Conservation (phyloP, 2,888 invertebrate genomes). For the Spicauda simplicius region DNA sequence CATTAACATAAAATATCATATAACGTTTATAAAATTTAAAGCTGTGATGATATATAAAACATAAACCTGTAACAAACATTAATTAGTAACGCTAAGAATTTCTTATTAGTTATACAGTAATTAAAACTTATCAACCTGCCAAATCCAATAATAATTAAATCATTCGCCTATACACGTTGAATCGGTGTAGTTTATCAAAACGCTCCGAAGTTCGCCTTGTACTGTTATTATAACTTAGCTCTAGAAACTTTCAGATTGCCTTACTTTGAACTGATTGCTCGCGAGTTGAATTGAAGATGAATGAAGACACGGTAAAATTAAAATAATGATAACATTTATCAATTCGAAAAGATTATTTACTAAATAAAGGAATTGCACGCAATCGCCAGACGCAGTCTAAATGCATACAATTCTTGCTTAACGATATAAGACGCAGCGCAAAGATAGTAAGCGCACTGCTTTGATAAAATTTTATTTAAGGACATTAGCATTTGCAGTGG, state of each 20-base stretch:
- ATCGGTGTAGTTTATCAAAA: slow-evolving; percentile 44
- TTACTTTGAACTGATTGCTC: slow-evolving; percentile 38
- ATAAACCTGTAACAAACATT: neutral
- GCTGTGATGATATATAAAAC: neutral
- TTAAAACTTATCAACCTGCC: slow-evolving; percentile 48
- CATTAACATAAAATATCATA: slow-evolving; percentile 5
- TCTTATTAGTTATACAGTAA: slow-evolving; percentile 36
- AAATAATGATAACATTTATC: neutral
- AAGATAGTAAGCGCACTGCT: slow-evolving; percentile 57
- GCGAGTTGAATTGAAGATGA: neutral
- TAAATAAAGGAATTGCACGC: slow-evolving; percentile 28
- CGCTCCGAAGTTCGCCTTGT: slow-evolving; percentile 45
- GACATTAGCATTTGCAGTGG: slow-evolving; percentile 68
- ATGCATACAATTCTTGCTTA: slow-evolving; percentile 52
- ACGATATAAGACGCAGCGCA: slow-evolving; percentile 53
- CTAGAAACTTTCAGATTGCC: slow-evolving; percentile 51
- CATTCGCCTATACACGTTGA: slow-evolving; percentile 50
- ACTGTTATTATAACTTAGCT: slow-evolving; percentile 59
- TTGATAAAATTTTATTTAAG: slow-evolving; percentile 74
- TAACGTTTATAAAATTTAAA: neutral
- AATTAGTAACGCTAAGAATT: too few relatives aligned
- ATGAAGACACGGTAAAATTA: neutral
- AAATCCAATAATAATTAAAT: slow-evolving; percentile 61
- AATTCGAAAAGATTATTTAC: neutral
- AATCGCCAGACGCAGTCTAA: slow-evolving; percentile 43